Evolutionary conservation across 1,140 invertebrate genomes (phyloP), one percentile per base, ranked within the genome.

Genomic region (Lasioglossum baleicum): DNA sequence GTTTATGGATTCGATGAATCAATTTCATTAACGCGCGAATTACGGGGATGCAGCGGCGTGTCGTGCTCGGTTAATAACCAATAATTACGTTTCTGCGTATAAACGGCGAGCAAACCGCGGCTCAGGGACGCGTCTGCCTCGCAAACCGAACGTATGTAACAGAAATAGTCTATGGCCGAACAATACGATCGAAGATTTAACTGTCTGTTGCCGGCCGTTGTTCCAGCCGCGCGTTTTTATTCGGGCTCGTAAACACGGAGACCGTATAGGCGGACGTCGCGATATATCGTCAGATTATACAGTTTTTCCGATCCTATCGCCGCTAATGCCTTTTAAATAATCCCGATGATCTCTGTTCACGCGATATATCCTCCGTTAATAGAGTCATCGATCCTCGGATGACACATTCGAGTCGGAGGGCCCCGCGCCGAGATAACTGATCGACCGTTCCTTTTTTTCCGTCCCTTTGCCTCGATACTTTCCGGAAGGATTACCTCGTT

Each of bases 311-410:
- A 79, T 65, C 2, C 31, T 65, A 79, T 79, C 76, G 51, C 35
- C 48, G 44, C 70, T 63, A 40, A 58, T 73, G 76, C 61, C 61
- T 58, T 74, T 75, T 69, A 83, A 81, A 76, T 80, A 82, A 78
- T 82, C 83, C 75, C 64, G 56, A 61, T 67, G 61, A 72, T 78
- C 80, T 78, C 65, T 76, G 64, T 78, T 70, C 80, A 66, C 74
- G 67, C 60, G 80, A 77, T 20, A 20, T 71, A 84, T 79, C 78
- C 82, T 70, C 78, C 77, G 80, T 84, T 86, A 84, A 86, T 86
- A 82, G 84, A 86, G 84, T 69, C 82, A 86, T 84, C 82, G 82
- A 86, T 86, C 82, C 65, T 78, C 48, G 71, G 64, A 60, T 80
- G 78, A 75, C 80, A 40, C 53, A 51, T 67, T 6, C 15, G 56